phyloP scores from a whole-genome alignment of 2,797 vertebrate species.

The Phrynocephalus forsythii region DNA sequence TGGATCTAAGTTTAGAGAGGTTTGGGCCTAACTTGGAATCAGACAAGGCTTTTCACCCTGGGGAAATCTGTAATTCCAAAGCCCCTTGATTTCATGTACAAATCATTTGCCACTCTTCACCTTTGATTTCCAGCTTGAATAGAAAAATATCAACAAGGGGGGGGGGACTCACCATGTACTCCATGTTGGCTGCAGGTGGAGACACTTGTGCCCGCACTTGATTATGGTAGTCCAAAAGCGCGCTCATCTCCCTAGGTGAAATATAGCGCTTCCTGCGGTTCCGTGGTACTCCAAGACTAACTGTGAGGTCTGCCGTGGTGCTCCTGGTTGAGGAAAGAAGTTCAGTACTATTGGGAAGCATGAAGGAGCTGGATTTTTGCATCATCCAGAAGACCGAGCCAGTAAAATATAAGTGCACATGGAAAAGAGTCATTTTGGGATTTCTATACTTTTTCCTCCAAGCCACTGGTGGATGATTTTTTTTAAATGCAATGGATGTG shows the following conservation, averaged over 20 bases:
- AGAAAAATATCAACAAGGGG: not conserved
- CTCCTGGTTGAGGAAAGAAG: slow-evolving; percentile 45
- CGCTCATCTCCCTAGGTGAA: slow-evolving; percentile 80
- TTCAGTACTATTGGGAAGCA: slow-evolving; percentile 72
- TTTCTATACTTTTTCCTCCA: not conserved
- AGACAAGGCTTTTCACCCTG: too few relatives aligned
- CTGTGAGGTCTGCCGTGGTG: slow-evolving; percentile 25
- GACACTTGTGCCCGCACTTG: slow-evolving; percentile 85
- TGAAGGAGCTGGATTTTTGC: slow-evolving; percentile 65
- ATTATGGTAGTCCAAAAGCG: slow-evolving; percentile 90
- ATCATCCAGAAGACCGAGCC: slow-evolving; percentile 80
- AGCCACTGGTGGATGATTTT: not conserved
- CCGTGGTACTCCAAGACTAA: slow-evolving; percentile 59
- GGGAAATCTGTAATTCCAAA: too few relatives aligned
- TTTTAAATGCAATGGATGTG: not conserved
- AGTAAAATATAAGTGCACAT: slow-evolving; percentile 76
- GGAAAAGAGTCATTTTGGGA: slow-evolving; percentile 70
- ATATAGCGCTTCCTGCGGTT: slow-evolving; percentile 78
- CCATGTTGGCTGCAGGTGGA: slow-evolving; percentile 90
- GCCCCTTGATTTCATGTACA: too few relatives aligned
- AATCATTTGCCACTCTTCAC: too few relatives aligned
- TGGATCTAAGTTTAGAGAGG: too few relatives aligned
- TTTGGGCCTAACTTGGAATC: too few relatives aligned
- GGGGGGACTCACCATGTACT: slow-evolving; percentile 87
- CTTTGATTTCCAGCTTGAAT: too few relatives aligned